These are phyloP conservation scores for Myodes glareolus DNA, from an alignment of 2,113 vertebrate genomes.

Conservation along the genomic window DNA sequence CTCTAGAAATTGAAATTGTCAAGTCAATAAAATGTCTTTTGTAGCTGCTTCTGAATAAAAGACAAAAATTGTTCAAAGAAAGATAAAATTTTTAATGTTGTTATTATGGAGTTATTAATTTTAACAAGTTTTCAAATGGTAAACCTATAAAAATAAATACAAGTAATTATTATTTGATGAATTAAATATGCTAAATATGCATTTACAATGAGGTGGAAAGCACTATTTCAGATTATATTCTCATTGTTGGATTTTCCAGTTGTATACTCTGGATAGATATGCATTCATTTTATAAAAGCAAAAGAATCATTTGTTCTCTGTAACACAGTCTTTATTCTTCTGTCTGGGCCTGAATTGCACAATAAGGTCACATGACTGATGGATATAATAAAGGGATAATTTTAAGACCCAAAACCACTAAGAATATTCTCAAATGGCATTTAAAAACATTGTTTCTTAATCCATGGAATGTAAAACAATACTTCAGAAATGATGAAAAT, in stretches of 20 bases:
- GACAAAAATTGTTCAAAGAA: neutral
- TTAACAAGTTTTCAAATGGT: neutral
- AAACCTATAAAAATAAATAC: neutral
- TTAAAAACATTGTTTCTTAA: neutral
- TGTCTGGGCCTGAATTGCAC: neutral
- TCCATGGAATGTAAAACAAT: neutral
- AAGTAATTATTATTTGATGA: neutral
- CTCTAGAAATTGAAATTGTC: neutral
- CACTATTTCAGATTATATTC: slow-evolving; percentile 19
- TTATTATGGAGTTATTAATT: neutral
- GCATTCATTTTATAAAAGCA: neutral
- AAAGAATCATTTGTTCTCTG: neutral
- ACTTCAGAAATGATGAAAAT: slow-evolving; percentile 23
- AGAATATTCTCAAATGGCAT: slow-evolving; percentile 24
- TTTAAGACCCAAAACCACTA: neutral
- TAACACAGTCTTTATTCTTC: neutral
- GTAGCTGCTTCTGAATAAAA: neutral
- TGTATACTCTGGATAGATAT: neutral
- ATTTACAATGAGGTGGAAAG: slow-evolving; percentile 1
- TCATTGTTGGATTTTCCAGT: neutral
- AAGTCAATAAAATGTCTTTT: neutral
- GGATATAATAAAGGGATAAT: neutral
- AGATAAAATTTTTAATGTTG: neutral
- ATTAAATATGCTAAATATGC: neutral
- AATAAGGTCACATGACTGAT: neutral